Evolutionary conservation across 1,140 invertebrate genomes (phyloP).

Genomic region (Leptinotarsa texana): DNA sequence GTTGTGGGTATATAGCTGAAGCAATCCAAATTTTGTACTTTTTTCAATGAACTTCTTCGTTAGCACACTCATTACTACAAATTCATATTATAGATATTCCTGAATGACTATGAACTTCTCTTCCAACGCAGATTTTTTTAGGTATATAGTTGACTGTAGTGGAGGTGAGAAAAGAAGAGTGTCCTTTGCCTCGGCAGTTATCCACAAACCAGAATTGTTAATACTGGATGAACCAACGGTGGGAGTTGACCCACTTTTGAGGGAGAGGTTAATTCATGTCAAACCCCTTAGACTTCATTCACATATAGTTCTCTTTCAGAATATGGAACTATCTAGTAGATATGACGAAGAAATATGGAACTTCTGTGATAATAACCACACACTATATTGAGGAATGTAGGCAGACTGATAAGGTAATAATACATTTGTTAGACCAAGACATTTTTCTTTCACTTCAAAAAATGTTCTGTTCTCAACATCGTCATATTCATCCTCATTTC

Average conservation of each 20-base stretch:
- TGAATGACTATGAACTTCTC: background rate
- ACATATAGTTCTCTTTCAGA: slow-evolving; percentile 52
- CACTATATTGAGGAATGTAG: slow-evolving; percentile 94
- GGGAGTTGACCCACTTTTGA: slow-evolving; percentile 85
- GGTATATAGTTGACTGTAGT: slow-evolving; percentile 69
- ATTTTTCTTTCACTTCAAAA: background rate
- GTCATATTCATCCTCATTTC: slow-evolving; percentile 7
- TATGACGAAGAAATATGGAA: slow-evolving; percentile 69
- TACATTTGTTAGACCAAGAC: background rate
- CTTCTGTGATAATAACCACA: slow-evolving; percentile 86
- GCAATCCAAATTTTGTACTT: too few species aligned
- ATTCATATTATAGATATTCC: too few species aligned
- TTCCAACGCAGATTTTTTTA: slow-evolving; percentile 9
- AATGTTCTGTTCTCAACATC: background rate
- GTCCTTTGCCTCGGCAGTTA: slow-evolving; percentile 82
- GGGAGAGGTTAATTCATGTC: slow-evolving; percentile 62
- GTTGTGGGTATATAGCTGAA: too few species aligned
- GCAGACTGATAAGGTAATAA: slow-evolving; percentile 68
- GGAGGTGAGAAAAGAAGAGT: slow-evolving; percentile 88
- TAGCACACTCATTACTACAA: too few species aligned
- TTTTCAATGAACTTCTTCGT: too few species aligned
- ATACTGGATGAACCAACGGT: slow-evolving; percentile 94
- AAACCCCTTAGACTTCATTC: background rate
- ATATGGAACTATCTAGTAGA: slow-evolving; percentile 88
- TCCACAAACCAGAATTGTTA: slow-evolving; percentile 85